These are phyloP conservation scores for Anguilla anguilla DNA, from an alignment of 2,797 vertebrate species.

Conservation along the genomic window DNA sequence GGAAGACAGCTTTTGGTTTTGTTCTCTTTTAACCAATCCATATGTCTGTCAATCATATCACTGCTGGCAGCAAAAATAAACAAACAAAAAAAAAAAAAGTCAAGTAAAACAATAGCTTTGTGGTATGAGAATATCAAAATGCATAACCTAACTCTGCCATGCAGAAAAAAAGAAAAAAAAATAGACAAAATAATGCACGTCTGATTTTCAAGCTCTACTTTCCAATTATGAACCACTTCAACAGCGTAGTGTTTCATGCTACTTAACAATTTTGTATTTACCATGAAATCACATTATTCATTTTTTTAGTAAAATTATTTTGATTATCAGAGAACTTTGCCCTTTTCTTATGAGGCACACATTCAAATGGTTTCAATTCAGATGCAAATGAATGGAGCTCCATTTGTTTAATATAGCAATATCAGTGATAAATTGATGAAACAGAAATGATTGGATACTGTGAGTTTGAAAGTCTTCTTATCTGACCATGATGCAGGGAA, in stretches of 20 bases:
- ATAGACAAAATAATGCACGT: neutral
- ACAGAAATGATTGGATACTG: neutral
- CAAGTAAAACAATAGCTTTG: slow-evolving; percentile 28
- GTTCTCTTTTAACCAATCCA: slow-evolving; percentile 15
- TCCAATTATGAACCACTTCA: neutral
- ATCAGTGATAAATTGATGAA: neutral
- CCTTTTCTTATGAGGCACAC: neutral
- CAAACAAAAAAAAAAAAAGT: slow-evolving; percentile 23
- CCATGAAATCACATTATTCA: neutral
- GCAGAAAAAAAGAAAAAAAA: neutral
- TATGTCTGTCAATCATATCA: slow-evolving; percentile 25
- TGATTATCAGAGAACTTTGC: slow-evolving; percentile 12
- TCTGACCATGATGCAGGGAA: slow-evolving; percentile 6
- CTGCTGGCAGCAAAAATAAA: neutral
- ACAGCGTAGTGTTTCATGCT: neutral
- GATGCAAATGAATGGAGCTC: neutral
- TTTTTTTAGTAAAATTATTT: neutral
- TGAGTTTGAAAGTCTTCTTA: neutral
- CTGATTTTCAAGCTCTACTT: neutral
- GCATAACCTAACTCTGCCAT: neutral
- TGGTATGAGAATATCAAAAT: neutral
- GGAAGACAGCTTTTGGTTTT: slow-evolving; percentile 19
- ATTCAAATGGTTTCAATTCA: neutral
- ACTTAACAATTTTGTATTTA: neutral
- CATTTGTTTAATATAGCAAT: neutral